Evolutionary conservation across 2,888 invertebrate species (phyloP).

Genomic region (Zygaena filipendulae): DNA sequence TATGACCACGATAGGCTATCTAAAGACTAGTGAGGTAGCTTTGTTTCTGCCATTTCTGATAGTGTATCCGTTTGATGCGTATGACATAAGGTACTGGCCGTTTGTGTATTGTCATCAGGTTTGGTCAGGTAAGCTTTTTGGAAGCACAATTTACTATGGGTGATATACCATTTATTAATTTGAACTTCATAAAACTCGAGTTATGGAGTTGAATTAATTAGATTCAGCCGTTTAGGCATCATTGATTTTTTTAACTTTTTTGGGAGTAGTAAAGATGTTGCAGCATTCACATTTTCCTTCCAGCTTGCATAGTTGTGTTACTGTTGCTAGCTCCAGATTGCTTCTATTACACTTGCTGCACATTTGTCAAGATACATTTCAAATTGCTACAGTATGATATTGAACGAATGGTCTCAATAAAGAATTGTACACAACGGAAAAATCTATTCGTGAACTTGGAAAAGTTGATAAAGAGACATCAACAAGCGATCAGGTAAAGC

Average conservation of each 20-base stretch:
- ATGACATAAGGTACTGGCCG: conserved; percentile 26
- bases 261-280: no score
- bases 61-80: conserved; percentile 26
- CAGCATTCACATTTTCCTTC: no score
- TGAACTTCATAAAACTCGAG: no score
- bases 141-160: not conserved
- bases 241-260: no score
- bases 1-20: conserved; percentile 25
- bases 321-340: conserved; percentile 27
- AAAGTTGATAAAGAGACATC: conserved; percentile 5
- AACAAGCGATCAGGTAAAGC: conserved; percentile 5
- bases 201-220: no score
- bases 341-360: conserved; percentile 30
- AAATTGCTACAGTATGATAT: conserved; percentile 24
- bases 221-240: no score
- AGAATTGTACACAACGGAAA: no score
- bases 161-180: no score
- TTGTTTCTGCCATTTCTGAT: conserved; percentile 28
- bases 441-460: conserved; percentile 5
- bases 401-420: no score
- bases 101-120: conserved; percentile 28
- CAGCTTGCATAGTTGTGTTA: conserved; percentile 27
- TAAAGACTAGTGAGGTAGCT: conserved; percentile 23
- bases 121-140: conserved; percentile 25
- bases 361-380: conserved; percentile 27